Percentiles rank a stretch among this genome's conserved stretches.
Conservation (phyloP, 2,888 invertebrate genomes). For the Conchocele bisecta region DNA sequence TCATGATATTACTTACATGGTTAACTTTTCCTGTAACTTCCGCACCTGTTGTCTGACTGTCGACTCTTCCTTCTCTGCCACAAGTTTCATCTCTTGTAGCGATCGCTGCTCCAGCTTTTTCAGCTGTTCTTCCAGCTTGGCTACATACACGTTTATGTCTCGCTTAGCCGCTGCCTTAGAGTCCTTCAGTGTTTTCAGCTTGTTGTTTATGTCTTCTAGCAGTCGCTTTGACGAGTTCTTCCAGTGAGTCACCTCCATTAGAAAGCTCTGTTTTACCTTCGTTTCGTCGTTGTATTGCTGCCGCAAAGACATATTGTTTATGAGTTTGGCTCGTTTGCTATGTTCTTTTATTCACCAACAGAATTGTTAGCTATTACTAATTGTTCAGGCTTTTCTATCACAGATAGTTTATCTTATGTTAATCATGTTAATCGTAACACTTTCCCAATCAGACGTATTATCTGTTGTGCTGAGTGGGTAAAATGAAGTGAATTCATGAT, state of each 20-base stretch:
- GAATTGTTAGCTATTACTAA: no score
- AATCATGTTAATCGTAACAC: no score
- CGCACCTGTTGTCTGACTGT: conserved; percentile 27
- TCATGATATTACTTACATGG: no score
- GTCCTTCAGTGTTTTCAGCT: conserved; percentile 24
- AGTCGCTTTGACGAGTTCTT: conserved; percentile 22
- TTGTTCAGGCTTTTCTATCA: no score
- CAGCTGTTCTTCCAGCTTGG: conserved; percentile 30
- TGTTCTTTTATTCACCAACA: no score
- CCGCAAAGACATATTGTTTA: no score
- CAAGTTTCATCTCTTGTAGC: conserved; percentile 19
- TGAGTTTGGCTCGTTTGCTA: no score
- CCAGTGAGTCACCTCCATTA: conserved; percentile 52
- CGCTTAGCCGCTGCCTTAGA: conserved; percentile 31
- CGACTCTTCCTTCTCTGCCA: conserved; percentile 36
- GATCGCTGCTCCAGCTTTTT: conserved; percentile 38
- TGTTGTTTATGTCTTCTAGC: conserved; percentile 32
- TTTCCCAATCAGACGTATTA: no score
- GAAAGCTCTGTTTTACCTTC: conserved; percentile 34
- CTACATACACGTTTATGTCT: conserved; percentile 43
- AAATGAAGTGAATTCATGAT: no score
- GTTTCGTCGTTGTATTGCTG: no score
- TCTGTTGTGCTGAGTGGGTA: no score
- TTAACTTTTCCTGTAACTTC: conserved; percentile 29
- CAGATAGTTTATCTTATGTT: no score